Evolutionary conservation across 2,797 vertebrate genomes (phyloP), one percentile per base, ranked within the genome.

Genomic region (Epinephelus malabaricus): DNA sequence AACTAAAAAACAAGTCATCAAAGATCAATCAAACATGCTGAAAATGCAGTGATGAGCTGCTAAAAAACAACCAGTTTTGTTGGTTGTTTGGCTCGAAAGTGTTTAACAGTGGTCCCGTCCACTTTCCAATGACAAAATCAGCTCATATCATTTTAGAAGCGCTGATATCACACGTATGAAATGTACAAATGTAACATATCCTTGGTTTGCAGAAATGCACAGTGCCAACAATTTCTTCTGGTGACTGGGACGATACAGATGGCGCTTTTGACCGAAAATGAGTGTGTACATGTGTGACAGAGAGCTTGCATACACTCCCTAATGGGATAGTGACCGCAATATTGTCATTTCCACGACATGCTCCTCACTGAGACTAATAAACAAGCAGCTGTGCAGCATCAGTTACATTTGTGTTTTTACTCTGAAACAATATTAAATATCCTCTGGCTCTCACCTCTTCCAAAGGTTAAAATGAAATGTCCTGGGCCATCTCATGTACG

Each of bases 381-480:
- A 75, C 65, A 73, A 63, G 65, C 65, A 78, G 76, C 64, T 51
- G 56, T 43, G 69, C 59, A 68, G 61, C 73, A 83, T 80, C 60
- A 13, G 47, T 65, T 79, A 58, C 63, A 62, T 62, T 49, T 55
- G 40, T 79, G 76, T 81, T 86, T 78, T 82, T 58, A 62, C 55
- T 76, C 62, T 60, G 50, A 62, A 51, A 64, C 38, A 17, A 62
- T 79, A 74, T 64, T 49, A 70, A 61, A 80, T 73, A 74, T 81
- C 76, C 70, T 46, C 58, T 64, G 46, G 55, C 71, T 62, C 46
- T 72, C 60, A 14, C 49, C 34, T 51, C 53, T 27, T 69, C 53
- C 38, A 55, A 71, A 79, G 61, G 69, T 25, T 70, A n/a, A 79
- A 83, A 76, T 56, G 7, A 83, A 74, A 56, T 12, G n/a, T 82